Conservation (phyloP, 2,888 invertebrate species). For the Aphidoletes aphidimyza region DNA sequence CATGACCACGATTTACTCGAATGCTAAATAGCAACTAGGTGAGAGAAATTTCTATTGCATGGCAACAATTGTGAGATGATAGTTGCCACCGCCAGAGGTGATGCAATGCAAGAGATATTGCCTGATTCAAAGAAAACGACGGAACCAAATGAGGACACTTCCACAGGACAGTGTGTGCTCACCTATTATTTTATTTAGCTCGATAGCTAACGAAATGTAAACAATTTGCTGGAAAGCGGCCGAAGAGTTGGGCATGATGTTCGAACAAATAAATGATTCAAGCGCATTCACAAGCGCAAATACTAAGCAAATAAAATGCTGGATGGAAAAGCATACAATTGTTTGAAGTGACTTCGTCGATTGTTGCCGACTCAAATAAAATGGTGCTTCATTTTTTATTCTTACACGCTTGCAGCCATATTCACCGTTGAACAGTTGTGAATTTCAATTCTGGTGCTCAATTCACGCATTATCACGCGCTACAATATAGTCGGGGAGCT, state of each 20-base stretch:
- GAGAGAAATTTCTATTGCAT: too few species aligned
- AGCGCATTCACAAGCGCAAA: not conserved
- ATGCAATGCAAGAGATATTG: too few species aligned
- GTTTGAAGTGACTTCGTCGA: not conserved
- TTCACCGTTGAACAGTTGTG: not conserved
- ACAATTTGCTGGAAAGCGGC: not conserved
- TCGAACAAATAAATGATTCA: slow-evolving; percentile 8
- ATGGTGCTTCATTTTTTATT: not conserved
- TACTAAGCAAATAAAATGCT: not conserved
- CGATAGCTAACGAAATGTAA: slow-evolving; percentile 37
- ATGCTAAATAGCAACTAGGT: too few species aligned
- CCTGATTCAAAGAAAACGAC: too few species aligned
- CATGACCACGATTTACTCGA: too few species aligned
- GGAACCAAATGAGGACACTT: not conserved
- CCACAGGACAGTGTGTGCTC: not conserved
- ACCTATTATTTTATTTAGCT: not conserved
- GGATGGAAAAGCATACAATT: not conserved
- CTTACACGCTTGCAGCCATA: too few species aligned
- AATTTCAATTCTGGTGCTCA: too few species aligned
- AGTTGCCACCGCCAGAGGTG: too few species aligned
- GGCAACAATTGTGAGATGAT: too few species aligned
- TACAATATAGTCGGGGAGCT: too few species aligned
- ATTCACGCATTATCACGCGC: too few species aligned
- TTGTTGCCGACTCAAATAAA: not conserved
- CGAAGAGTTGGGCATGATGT: not conserved